Evolutionary conservation across 2,888 invertebrate species (phyloP).

Genomic region (Cerastis rubricosa): DNA sequence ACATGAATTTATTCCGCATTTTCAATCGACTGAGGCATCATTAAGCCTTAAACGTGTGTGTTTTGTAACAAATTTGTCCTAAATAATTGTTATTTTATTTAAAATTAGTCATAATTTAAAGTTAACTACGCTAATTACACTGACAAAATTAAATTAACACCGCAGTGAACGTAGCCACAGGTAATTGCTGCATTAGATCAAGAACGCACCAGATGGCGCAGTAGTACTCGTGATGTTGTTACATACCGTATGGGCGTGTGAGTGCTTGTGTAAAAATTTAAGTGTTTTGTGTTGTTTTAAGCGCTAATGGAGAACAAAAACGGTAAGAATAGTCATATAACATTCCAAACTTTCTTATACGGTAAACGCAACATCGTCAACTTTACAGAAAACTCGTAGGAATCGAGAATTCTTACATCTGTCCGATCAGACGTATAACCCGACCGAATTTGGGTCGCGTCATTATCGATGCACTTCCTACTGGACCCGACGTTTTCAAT

Average conservation of each 20-base stretch:
- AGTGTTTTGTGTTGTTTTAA: conserved; percentile 89
- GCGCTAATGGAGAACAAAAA: conserved; percentile 83
- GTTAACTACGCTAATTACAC: conserved; percentile 69
- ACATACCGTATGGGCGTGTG: conserved; percentile 89
- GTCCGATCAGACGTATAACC: conserved; percentile 86
- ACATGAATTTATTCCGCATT: conserved; percentile 63
- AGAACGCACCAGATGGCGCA: conserved; percentile 87
- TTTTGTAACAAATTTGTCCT: conserved; percentile 25
- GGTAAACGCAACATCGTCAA: conserved; percentile 72
- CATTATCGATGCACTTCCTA: conserved; percentile 76
- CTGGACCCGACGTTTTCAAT: conserved; percentile 73
- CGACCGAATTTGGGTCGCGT: conserved; percentile 84
- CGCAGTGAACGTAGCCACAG: conserved; percentile 80
- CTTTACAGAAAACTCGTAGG: conserved; percentile 81
- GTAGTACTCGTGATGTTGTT: conserved; percentile 89
- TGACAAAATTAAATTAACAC: conserved; percentile 81
- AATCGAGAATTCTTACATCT: conserved; percentile 87
- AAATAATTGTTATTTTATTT: conserved; percentile 62
- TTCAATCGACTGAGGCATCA: conserved; percentile 39
- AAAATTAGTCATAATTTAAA: conserved; percentile 69
- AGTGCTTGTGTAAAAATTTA: conserved; percentile 89
- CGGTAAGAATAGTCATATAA: conserved; percentile 83
- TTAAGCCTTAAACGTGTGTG: conserved; percentile 32
- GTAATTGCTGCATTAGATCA: conserved; percentile 74
- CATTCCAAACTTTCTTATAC: conserved; percentile 58